Percentiles rank a stretch among this genome's conserved stretches.
These are phyloP conservation scores for Gerosis bhagava DNA, from an alignment of 2,888 invertebrate genomes.

Conservation along the genomic window DNA sequence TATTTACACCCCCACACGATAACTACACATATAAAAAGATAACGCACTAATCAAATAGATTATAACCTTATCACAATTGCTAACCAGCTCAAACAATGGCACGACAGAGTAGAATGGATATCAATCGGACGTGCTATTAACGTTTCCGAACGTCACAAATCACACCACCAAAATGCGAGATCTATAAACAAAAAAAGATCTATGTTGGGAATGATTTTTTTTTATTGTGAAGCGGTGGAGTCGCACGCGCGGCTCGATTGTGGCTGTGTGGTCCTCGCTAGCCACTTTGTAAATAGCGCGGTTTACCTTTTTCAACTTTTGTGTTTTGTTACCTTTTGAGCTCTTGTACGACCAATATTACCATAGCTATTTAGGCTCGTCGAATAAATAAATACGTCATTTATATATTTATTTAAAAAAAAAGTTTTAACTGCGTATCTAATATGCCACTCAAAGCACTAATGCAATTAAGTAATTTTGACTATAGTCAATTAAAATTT, in stretches of 20 bases:
- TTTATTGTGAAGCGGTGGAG: slow-evolving; percentile 66
- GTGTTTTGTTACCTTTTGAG: slow-evolving; percentile 83
- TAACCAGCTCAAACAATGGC: slow-evolving; percentile 30
- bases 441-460: too few species aligned
- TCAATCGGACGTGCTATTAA: slow-evolving; percentile 70
- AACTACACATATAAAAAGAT: too few species aligned
- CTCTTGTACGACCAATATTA: slow-evolving; percentile 82
- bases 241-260: slow-evolving; percentile 82
- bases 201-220: slow-evolving; percentile 75
- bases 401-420: too few species aligned
- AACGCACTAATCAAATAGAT: slow-evolving; percentile 14
- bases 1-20: too few species aligned
- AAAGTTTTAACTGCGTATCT: too few species aligned
- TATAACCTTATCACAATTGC: slow-evolving; percentile 20
- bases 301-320: slow-evolving; percentile 83
- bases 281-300: slow-evolving; percentile 83
- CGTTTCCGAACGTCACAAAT: slow-evolving; percentile 81
- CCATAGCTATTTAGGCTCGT: slow-evolving; percentile 82
- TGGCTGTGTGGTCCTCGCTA: slow-evolving; percentile 81
- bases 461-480: too few species aligned
- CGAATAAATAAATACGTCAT: slow-evolving; percentile 82
- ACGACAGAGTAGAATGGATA: slow-evolving; percentile 49
- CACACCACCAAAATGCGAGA: slow-evolving; percentile 80
- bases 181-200: slow-evolving; percentile 78
- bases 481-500: too few species aligned